Percentiles rank a stretch among this genome's conserved stretches.
Evolutionary conservation across 2,797 vertebrate genomes (phyloP).

Genomic region (Crenichthys baileyi): DNA sequence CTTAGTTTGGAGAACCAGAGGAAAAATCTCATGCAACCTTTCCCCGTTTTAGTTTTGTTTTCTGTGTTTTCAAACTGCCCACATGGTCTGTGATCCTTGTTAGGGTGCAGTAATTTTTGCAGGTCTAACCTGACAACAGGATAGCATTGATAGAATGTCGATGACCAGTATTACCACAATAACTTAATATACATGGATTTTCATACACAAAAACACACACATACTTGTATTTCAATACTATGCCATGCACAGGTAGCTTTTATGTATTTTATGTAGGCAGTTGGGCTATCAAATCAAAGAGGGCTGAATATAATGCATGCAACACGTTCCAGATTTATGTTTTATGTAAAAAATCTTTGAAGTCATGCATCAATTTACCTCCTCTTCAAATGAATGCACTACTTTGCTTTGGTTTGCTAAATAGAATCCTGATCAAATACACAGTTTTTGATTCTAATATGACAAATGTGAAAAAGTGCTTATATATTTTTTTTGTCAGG

Average conservation of each 20-base stretch:
- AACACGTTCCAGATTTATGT: not conserved
- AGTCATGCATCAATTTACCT: not conserved
- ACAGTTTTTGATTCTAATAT: not conserved
- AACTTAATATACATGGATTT: not conserved
- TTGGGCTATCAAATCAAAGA: no score
- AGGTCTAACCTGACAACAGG: not conserved
- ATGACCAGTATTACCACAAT: not conserved
- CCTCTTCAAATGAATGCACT: not conserved
- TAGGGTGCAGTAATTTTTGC: not conserved
- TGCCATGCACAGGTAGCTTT: not conserved
- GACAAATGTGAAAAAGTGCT: not conserved
- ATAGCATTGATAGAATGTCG: not conserved
- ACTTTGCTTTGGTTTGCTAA: not conserved
- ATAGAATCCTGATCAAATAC: not conserved
- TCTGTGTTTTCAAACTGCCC: not conserved
- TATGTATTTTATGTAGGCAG: no score
- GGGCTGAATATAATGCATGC: not conserved
- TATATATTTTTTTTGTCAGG: constrained; percentile 74
- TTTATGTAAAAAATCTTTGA: not conserved
- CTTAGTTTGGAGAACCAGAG: no score
- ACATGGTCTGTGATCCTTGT: not conserved
- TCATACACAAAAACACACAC: not conserved
- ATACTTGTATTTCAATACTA: not conserved
- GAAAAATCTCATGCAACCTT: no score
- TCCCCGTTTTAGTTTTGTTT: not conserved